A percentile compares a stretch with the other conserved stretches of the same genome.
These are phyloP conservation scores for Bungarus multicinctus DNA, from an alignment of 2,113 vertebrate species.

Conservation along the genomic window DNA sequence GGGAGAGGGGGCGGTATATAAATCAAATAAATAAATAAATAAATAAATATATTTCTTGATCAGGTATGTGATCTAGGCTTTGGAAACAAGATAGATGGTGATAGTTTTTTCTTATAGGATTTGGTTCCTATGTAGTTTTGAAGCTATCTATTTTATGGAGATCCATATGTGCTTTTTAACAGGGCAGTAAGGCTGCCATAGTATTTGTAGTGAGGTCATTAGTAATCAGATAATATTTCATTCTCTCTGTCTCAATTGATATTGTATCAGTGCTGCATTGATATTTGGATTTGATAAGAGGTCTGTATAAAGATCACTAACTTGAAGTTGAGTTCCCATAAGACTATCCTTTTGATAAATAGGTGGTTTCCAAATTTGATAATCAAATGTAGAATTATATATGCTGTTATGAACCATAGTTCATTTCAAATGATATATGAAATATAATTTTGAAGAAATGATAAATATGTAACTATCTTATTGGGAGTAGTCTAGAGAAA, in stretches of 20 bases:
- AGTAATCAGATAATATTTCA: neutral
- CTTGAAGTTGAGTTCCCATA: neutral
- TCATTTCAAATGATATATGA: neutral
- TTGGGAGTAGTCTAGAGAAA: neutral
- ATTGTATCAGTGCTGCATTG: neutral
- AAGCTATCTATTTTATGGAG: neutral
- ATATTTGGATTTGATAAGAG: neutral
- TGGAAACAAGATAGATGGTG: neutral
- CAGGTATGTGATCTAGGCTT: neutral
- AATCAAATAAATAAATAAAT: no score
- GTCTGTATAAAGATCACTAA: neutral
- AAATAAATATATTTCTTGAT: neutral
- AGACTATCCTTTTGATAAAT: neutral
- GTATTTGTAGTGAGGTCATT: neutral
- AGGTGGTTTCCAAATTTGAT: neutral
- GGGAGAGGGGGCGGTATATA: no score
- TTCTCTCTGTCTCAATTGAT: neutral
- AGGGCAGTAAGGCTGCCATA: neutral
- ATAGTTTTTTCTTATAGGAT: neutral
- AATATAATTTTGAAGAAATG: neutral
- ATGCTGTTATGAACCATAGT: neutral
- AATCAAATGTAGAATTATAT: neutral
- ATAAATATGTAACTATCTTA: neutral
- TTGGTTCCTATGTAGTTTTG: neutral
- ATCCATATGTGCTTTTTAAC: neutral